Evolutionary conservation across 2,797 vertebrate species (phyloP).

Genomic region (Urosaurus nigricauda): DNA sequence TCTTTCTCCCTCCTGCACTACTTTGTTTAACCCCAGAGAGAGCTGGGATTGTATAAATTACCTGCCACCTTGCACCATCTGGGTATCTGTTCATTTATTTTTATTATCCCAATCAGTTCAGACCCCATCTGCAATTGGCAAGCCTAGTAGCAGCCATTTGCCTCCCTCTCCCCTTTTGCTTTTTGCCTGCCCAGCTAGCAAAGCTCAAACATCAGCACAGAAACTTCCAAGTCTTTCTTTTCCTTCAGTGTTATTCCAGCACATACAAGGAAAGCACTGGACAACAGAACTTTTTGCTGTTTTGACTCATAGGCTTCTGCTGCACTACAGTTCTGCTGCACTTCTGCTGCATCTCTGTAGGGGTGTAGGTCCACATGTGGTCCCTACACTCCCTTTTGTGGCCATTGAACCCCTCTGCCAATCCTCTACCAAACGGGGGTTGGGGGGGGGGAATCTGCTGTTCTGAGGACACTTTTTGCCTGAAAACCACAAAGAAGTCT

Average conservation of each 20-base stretch:
- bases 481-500: no score
- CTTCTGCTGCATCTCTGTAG: no score
- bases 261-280: not conserved
- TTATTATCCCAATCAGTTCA: constrained; percentile 39
- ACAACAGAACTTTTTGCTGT: not conserved
- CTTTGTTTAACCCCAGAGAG: constrained; percentile 38
- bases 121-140: constrained; percentile 35
- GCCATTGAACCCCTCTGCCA: no score
- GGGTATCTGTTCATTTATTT: constrained; percentile 44
- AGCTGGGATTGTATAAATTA: constrained; percentile 47
- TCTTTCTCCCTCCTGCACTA: constrained; percentile 40
- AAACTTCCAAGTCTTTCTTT: constrained; percentile 37
- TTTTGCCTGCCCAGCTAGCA: not conserved
- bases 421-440: no score
- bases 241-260: constrained; percentile 45
- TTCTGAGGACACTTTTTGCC: no score
- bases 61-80: constrained; percentile 45
- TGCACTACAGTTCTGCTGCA: no score
- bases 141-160: constrained; percentile 17
- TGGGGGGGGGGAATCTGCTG: no score
- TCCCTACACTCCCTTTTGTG: no score
- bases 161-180: not conserved
- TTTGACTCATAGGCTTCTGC: not conserved
- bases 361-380: no score
- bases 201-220: not conserved